Evolutionary conservation across 1,140 invertebrate species (phyloP).

Genomic region (Heliconius nattereri): DNA sequence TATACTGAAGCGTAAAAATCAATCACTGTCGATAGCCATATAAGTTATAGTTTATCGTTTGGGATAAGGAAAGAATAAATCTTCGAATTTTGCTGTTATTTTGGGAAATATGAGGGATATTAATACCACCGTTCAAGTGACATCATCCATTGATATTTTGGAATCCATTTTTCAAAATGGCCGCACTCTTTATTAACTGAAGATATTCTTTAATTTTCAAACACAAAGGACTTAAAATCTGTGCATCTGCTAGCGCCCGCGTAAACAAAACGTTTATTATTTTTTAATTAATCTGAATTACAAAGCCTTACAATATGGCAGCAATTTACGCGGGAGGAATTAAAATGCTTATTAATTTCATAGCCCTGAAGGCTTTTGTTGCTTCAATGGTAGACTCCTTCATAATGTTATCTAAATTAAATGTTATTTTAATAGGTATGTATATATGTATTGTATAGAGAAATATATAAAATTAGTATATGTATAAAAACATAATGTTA

Average conservation of each 20-base stretch:
- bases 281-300: not conserved
- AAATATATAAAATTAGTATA: too few species aligned
- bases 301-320: not conserved
- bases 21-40: too few species aligned
- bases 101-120: too few species aligned
- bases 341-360: conserved; percentile 5
- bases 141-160: too few species aligned
- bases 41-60: not conserved
- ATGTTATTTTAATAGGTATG: not conserved
- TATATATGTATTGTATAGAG: too few species aligned
- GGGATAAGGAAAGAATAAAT: not conserved
- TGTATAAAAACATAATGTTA: too few species aligned
- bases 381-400: not conserved
- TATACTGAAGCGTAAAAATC: too few species aligned
- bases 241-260: not conserved
- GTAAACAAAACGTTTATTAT: conserved; percentile 4
- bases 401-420: not conserved
- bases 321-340: not conserved
- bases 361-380: not conserved
- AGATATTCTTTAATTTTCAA: not conserved
- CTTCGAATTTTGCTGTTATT: too few species aligned
- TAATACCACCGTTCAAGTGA: too few species aligned
- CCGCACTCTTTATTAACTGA: too few species aligned
- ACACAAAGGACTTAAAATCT: not conserved
- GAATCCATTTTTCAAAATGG: too few species aligned